A percentile compares a stretch with the other conserved stretches of the same genome.
These are phyloP conservation scores for Ardeotis arabs DNA, from an alignment of 2,113 vertebrate genomes.

Conservation along the genomic window DNA sequence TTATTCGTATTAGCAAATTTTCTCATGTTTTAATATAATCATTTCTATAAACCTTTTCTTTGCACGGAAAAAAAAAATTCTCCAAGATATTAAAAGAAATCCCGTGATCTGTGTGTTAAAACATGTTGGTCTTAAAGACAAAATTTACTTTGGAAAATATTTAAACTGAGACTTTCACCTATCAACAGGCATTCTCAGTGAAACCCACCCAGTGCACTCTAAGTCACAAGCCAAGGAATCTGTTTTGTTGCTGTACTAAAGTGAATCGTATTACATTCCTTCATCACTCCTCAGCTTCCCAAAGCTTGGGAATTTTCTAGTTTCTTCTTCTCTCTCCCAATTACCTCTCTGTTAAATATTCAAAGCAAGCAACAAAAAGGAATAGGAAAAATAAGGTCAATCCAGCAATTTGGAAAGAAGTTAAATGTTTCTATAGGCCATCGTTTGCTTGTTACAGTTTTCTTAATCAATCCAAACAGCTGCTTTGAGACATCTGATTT, in stretches of 20 bases:
- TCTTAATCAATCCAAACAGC: slow-evolving; percentile 25
- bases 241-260: background rate
- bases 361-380: background rate
- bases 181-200: background rate
- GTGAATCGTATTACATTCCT: background rate
- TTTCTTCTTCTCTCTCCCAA: background rate
- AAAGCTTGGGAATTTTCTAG: background rate
- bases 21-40: background rate
- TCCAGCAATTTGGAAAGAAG: slow-evolving; percentile 18
- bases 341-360: background rate
- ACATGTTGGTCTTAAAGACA: background rate
- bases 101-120: background rate
- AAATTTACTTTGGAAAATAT: background rate
- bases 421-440: background rate
- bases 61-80: background rate
- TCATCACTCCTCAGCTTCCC: background rate
- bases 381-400: slow-evolving; percentile 28
- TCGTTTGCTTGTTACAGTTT: slow-evolving; percentile 9
- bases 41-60: background rate
- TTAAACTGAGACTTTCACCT: background rate
- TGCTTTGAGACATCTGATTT: slow-evolving; percentile 9
- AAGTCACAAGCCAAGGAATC: background rate
- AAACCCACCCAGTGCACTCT: background rate
- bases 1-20: background rate
- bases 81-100: background rate